Evolutionary conservation across 92 coral and sea anemone genomes (phyloP).

Genomic region (Zoanthus solanderi): DNA sequence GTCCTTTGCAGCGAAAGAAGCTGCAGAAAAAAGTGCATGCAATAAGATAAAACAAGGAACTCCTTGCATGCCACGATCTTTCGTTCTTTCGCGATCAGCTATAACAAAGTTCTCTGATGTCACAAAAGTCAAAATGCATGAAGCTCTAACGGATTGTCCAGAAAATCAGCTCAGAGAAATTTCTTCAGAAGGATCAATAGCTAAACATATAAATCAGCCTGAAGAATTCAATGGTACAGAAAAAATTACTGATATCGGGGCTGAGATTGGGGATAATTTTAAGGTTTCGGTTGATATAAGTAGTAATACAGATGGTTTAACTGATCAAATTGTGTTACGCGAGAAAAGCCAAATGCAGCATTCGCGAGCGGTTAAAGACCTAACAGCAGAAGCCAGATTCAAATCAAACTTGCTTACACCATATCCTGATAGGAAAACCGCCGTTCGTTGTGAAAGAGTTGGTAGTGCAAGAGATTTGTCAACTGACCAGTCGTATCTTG

Average conservation of each 20-base stretch:
- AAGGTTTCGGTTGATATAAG: not conserved
- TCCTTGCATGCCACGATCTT: slow-evolving; percentile 24
- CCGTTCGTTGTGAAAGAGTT: not conserved
- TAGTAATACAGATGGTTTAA: not conserved
- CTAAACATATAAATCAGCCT: not conserved
- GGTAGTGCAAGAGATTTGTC: not conserved
- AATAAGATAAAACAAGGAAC: slow-evolving; percentile 13
- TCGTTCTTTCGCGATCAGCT: not conserved
- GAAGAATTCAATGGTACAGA: not conserved
- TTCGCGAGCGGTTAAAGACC: not conserved
- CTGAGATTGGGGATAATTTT: not conserved
- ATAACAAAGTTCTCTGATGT: not conserved
- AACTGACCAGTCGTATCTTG: not conserved
- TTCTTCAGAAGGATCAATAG: not conserved
- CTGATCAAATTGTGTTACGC: not conserved
- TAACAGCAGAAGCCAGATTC: not conserved
- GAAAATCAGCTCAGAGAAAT: not conserved
- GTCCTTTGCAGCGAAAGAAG: slow-evolving; percentile 45
- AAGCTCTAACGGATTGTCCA: not conserved
- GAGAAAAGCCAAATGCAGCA: not conserved
- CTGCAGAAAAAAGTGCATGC: not conserved
- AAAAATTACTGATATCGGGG: not conserved
- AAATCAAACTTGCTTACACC: not conserved
- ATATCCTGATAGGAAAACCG: not conserved
- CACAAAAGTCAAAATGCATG: not conserved